Base-by-base conservation (phyloP, 2,888 invertebrate genomes). In the Pilophorus perplexus region DNA sequence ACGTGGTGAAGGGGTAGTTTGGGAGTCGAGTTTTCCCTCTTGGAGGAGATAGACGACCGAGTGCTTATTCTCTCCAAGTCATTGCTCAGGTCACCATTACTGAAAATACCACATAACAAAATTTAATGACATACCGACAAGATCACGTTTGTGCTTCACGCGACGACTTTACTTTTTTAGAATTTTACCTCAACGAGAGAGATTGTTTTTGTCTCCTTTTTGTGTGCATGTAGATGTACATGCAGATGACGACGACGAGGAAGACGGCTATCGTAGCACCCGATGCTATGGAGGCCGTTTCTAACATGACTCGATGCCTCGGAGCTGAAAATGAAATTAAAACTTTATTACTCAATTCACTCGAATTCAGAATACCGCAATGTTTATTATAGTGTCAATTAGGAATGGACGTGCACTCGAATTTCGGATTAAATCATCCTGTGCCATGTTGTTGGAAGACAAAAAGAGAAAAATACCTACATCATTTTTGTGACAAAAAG, bases 281-380 rank as follows among this genome's bases (percentile, higher is more conserved):
- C 76, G 89, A 88, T 74, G 90, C 90, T 80, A 91, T 90, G 78
- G 89, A 88, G 75, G 91, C 91, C 75, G 88, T 90, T 82, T 90
- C 89, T 80, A 91, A 83, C 87, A 90, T 87, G 77, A 88, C 86
- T 79, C 87, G 86, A 76, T 87, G 86, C 79, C 88, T 85, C 76
- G 87, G 85, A 78, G 89, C 85, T 85, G 78, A 52, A 79, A n/a
- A 71, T 67, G 8, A 64, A 46, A 69, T 33, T n/a, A n/a, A n/a
- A n/a, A n/a, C n/a, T n/a, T n/a, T n/a, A n/a, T n/a, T n/a, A n/a
- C n/a, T n/a, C n/a, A n/a, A n/a, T n/a, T n/a, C n/a, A n/a, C n/a
- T n/a, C n/a, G n/a, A n/a, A n/a, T n/a, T n/a, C n/a, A n/a, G n/a
- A n/a, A n/a, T n/a, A n/a, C n/a, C n/a, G n/a, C n/a, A n/a, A n/a